These are phyloP conservation scores for mouse (Mus musculus) DNA, from an alignment of 2,113 vertebrate genomes.

Conservation along the genomic window DNA sequence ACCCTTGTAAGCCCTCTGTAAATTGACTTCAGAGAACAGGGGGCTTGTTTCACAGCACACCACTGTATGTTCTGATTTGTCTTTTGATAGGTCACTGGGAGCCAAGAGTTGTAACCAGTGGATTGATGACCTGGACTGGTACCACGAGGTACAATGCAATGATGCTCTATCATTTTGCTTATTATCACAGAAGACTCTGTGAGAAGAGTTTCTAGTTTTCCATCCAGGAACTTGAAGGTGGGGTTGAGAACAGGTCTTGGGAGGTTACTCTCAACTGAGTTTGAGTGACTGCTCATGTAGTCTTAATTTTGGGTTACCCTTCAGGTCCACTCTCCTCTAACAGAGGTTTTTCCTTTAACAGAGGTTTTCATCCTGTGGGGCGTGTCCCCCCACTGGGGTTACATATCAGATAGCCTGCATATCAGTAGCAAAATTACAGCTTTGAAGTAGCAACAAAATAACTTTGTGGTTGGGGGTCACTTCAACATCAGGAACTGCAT, in stretches of 20 bases:
- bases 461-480: not conserved
- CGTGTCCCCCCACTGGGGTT: accelerated
- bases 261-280: not conserved
- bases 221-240: not conserved
- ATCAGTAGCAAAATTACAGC: not conserved
- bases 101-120: not conserved
- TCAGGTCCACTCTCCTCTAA: not conserved
- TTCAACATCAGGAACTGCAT: not conserved
- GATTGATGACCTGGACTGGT: not conserved
- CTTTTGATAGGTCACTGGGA: conserved; percentile 56
- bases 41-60: not conserved
- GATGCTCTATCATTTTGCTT: not conserved
- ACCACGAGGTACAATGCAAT: not conserved
- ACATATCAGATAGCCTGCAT: not conserved
- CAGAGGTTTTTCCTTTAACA: not conserved
- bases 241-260: not conserved
- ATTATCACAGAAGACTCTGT: not conserved
- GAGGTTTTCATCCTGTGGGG: not conserved
- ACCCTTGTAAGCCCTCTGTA: conserved; percentile 50
- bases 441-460: not conserved
- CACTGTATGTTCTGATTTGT: conserved; percentile 34
- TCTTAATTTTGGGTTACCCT: not conserved
- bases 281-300: not conserved
- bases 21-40: conserved; percentile 53
- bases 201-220: not conserved